Percentiles rank a stretch among this genome's conserved stretches.
phyloP scores from a whole-genome alignment of 2,113 vertebrate genomes.

The Chelonoidis abingdonii region DNA sequence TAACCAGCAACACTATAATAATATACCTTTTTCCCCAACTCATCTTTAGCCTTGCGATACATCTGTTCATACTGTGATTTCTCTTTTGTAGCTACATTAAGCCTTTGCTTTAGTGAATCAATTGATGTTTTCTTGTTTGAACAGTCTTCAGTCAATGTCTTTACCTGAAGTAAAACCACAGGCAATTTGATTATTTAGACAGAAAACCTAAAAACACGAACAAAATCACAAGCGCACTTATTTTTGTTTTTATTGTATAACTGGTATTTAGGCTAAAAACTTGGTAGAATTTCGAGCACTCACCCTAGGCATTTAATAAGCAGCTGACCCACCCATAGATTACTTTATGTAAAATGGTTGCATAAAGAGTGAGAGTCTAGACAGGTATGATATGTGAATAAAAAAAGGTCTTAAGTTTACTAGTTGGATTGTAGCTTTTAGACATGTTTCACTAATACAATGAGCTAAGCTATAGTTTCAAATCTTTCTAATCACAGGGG shows the following conservation, averaged over 20 bases:
- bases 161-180: constrained; percentile 80
- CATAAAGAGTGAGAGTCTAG: neutral
- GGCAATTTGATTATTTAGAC: neutral
- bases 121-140: constrained; percentile 86
- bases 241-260: neutral
- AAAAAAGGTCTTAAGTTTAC: neutral
- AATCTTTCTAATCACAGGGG: neutral
- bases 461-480: neutral
- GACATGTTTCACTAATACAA: neutral
- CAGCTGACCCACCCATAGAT: neutral
- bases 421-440: neutral
- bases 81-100: constrained; percentile 84
- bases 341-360: neutral
- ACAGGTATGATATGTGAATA: neutral
- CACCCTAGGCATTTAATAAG: neutral
- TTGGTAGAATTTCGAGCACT: neutral
- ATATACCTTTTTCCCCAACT: constrained; percentile 89
- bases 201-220: constrained; percentile 16
- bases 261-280: neutral
- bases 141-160: constrained; percentile 87
- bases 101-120: constrained; percentile 89
- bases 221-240: neutral
- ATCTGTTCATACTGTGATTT: constrained; percentile 85
- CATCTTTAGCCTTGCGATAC: constrained; percentile 84
- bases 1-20: neutral